Evolutionary conservation across 2,888 invertebrate genomes (phyloP).

Genomic region (Argyresthia albistria): DNA sequence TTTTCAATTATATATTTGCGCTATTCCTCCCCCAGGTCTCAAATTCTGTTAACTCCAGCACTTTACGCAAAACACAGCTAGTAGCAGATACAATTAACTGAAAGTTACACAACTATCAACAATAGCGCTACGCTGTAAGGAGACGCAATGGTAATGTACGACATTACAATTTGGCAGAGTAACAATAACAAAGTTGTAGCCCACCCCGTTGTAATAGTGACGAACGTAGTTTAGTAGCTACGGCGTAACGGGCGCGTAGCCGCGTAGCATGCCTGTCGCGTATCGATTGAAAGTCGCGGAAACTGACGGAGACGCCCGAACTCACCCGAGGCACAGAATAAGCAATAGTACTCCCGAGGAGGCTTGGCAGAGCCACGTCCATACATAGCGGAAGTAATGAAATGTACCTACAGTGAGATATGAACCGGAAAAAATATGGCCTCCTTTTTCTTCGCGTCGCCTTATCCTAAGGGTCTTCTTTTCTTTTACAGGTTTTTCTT

Average conservation of each 20-base stretch:
- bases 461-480: conserved; percentile 46
- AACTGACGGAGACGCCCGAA: conserved; percentile 34
- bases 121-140: background rate
- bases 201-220: conserved; percentile 40
- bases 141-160: background rate
- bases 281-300: conserved; percentile 58
- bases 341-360: too few relatives aligned
- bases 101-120: background rate
- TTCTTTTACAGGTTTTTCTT: conserved; percentile 45
- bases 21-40: background rate
- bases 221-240: conserved; percentile 38
- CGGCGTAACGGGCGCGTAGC: conserved; percentile 24
- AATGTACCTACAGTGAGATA: conserved; percentile 61
- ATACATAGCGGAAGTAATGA: conserved; percentile 68
- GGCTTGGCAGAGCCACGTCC: conserved; percentile 33
- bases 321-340: too few relatives aligned
- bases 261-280: conserved; percentile 35
- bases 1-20: too few relatives aligned
- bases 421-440: conserved; percentile 69
- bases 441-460: conserved; percentile 58
- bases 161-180: conserved; percentile 1
- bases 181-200: conserved; percentile 5
- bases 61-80: background rate
- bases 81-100: background rate
- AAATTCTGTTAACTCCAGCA: background rate